Evolutionary conservation across 2,888 invertebrate species (phyloP).

Genomic region (Himalopsyche japonica): DNA sequence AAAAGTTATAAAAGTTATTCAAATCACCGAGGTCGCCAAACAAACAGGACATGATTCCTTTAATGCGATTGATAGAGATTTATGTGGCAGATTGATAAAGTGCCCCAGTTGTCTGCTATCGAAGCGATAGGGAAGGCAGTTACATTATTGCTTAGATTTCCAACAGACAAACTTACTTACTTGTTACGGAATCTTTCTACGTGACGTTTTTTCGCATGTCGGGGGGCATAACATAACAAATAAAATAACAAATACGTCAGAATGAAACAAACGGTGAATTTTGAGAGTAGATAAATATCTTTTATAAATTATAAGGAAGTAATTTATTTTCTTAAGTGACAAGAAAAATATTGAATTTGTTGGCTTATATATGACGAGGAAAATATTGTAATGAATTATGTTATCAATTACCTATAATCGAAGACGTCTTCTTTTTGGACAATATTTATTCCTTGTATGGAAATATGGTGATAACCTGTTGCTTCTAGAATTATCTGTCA

Average conservation of each 20-base stretch:
- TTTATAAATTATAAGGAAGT: not conserved
- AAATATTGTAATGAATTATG: too few species aligned
- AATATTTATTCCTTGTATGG: too few species aligned
- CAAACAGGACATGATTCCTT: slow-evolving; percentile 43
- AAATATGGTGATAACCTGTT: too few species aligned
- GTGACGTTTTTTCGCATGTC: not conserved
- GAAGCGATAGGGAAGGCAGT: slow-evolving; percentile 26
- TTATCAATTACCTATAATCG: too few species aligned
- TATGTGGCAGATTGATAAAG: slow-evolving; percentile 49
- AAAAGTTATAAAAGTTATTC: slow-evolving; percentile 28
- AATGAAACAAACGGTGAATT: not conserved
- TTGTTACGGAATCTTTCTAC: not conserved
- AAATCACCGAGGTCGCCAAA: slow-evolving; percentile 30
- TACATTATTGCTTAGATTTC: slow-evolving; percentile 34
- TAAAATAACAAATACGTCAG: slow-evolving; percentile 3
- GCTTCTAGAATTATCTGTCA: too few species aligned
- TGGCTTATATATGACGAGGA: too few species aligned
- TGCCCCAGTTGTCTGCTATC: slow-evolving; percentile 9
- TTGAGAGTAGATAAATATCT: not conserved
- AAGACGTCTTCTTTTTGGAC: too few species aligned
- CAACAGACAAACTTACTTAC: not conserved
- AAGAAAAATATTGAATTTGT: too few species aligned
- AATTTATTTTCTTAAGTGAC: too few species aligned
- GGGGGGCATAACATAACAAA: not conserved
- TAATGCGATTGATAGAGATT: slow-evolving; percentile 58